Percentiles rank a stretch among this genome's conserved stretches.
Conservation (phyloP, 2,888 invertebrate species). For the Anthrax anthrax region DNA sequence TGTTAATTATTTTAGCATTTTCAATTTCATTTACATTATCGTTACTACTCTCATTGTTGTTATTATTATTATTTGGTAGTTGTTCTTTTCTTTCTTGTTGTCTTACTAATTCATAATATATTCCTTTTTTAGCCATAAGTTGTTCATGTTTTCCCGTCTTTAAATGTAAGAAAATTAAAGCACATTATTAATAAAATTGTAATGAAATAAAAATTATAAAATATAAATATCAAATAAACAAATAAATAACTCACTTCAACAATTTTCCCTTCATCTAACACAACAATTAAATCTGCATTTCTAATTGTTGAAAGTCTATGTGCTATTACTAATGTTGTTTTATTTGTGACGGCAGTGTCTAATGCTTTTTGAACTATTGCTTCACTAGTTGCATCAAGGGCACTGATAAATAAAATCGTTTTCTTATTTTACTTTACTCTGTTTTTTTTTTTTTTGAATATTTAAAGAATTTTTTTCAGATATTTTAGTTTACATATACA, state of each 20-base stretch:
- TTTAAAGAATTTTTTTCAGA: too few relatives aligned
- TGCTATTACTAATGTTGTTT: slow-evolving; percentile 91
- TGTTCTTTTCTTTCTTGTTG: slow-evolving; percentile 45
- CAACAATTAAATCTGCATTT: slow-evolving; percentile 84
- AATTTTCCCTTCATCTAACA: slow-evolving; percentile 68
- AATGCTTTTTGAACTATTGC: slow-evolving; percentile 78
- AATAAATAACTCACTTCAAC: slow-evolving; percentile 49
- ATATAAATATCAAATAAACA: neutral
- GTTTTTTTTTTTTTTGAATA: too few relatives aligned
- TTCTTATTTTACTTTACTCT: too few relatives aligned
- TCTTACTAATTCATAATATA: slow-evolving; percentile 72
- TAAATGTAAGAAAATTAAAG: too few relatives aligned
- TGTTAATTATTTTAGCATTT: too few relatives aligned
- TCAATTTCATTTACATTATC: too few relatives aligned
- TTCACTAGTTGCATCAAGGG: slow-evolving; percentile 85
- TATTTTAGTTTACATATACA: neutral
- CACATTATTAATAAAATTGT: too few relatives aligned
- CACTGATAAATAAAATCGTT: slow-evolving; percentile 43
- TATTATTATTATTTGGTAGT: too few relatives aligned
- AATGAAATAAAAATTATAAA: too few relatives aligned
- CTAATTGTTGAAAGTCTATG: slow-evolving; percentile 84
- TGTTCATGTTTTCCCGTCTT: slow-evolving; percentile 75
- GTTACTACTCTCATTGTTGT: too few relatives aligned
- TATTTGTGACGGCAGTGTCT: slow-evolving; percentile 64
- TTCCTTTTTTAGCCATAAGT: slow-evolving; percentile 60